These are phyloP conservation scores for Arnoldichthys spilopterus DNA, from an alignment of 2,797 vertebrate genomes.

Conservation along the genomic window DNA sequence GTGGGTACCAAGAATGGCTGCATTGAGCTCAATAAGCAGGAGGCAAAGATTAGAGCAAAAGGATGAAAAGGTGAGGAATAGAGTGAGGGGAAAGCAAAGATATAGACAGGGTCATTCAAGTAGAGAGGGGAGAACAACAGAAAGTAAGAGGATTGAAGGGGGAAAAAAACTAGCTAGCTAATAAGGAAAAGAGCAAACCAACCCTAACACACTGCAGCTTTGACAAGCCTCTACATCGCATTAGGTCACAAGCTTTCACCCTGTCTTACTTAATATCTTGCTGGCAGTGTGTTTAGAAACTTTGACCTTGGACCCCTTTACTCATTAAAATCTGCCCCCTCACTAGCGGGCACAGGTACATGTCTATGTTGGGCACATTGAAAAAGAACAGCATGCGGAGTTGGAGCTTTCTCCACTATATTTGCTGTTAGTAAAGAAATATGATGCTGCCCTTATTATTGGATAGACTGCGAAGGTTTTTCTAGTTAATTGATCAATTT, in stretches of 20 bases:
- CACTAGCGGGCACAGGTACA: background rate
- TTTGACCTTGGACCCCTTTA: background rate
- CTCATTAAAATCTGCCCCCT: background rate
- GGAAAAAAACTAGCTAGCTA: background rate
- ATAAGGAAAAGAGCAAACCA: background rate
- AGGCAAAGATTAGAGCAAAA: background rate
- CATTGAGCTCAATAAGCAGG: slow-evolving; percentile 36
- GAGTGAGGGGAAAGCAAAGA: background rate
- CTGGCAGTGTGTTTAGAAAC: background rate
- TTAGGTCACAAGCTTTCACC: background rate
- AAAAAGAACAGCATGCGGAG: background rate
- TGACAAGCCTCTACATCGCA: background rate
- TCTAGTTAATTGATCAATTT: no score
- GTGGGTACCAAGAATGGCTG: slow-evolving; percentile 45
- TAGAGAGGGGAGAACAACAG: background rate
- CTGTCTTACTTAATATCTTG: background rate
- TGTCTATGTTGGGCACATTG: background rate
- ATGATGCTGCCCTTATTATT: background rate
- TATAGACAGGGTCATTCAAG: background rate
- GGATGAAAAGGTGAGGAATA: background rate
- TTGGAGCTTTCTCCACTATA: background rate
- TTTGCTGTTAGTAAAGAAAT: background rate
- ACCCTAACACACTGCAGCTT: background rate
- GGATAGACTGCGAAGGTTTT: no score
- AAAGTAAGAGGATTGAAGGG: background rate